Conservation (phyloP, 2,113 vertebrate genomes). For the Cavia porcellus region DNA sequence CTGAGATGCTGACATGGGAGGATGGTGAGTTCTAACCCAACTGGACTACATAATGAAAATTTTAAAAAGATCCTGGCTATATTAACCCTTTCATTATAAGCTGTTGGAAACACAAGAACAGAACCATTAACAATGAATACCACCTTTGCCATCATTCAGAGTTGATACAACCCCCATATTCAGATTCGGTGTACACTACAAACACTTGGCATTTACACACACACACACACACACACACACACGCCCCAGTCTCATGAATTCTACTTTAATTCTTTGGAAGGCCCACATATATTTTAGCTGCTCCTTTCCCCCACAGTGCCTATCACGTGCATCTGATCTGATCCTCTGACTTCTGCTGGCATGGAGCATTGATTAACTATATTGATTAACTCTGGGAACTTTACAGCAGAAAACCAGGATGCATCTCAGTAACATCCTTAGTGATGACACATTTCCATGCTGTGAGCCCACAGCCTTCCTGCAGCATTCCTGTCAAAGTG, state of each 20-base stretch:
- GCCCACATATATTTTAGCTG: not conserved
- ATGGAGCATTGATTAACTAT: not conserved
- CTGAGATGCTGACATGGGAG: not conserved
- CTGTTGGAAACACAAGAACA: slow-evolving; percentile 37
- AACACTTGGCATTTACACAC: not conserved
- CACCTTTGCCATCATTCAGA: not conserved
- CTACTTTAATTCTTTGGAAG: not conserved
- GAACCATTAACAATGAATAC: slow-evolving; percentile 6
- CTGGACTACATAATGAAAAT: not conserved
- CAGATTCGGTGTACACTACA: not conserved
- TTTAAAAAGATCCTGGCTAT: not conserved
- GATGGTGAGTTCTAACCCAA: not conserved
- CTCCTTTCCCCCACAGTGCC: not conserved
- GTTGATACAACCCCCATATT: not conserved
- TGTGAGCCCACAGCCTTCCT: not conserved
- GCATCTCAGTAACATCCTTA: not conserved
- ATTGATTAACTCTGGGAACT: not conserved
- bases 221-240: too few species aligned
- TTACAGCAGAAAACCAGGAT: not conserved
- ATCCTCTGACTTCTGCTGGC: not conserved
- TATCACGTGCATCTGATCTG: not conserved
- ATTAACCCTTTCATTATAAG: not conserved
- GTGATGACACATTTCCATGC: not conserved
- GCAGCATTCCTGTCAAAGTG: not conserved
- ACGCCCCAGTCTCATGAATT: not conserved